A percentile compares a stretch with the other conserved stretches of the same genome.
Evolutionary conservation across 1,140 invertebrate species (phyloP).

Genomic region (Fopius arisanus): DNA sequence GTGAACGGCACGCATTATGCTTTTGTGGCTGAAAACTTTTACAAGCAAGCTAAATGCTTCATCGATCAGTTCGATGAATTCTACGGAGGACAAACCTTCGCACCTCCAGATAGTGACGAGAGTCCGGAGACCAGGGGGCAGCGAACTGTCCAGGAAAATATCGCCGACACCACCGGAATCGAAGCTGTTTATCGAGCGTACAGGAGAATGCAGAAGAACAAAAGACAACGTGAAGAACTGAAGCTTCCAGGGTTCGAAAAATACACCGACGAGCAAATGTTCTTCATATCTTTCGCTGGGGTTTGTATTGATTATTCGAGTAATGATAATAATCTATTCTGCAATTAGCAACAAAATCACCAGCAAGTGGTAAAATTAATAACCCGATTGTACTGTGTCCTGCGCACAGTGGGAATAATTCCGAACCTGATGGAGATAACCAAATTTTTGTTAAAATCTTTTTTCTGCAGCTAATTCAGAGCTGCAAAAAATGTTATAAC

Average conservation of each 20-base stretch:
- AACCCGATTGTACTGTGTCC: too few species aligned
- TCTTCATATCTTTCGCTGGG: constrained; percentile 65
- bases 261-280: constrained; percentile 55
- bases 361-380: too few species aligned
- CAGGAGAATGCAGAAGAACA: constrained; percentile 22
- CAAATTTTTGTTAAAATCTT: too few species aligned
- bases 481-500: too few species aligned
- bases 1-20: too few species aligned
- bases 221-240: constrained; percentile 11
- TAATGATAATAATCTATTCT: too few species aligned
- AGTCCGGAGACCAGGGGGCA: neutral
- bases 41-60: constrained; percentile 28
- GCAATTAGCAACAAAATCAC: too few species aligned
- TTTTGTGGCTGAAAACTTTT: constrained; percentile 10
- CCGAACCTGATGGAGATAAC: too few species aligned
- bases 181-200: constrained; percentile 36
- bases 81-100: neutral
- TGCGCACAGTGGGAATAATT: too few species aligned
- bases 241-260: constrained; percentile 59
- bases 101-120: neutral
- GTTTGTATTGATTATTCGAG: constrained; percentile 43
- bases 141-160: constrained; percentile 22
- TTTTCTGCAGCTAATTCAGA: too few species aligned
- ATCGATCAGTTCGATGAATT: constrained; percentile 27
- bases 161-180: constrained; percentile 68